These are phyloP conservation scores for Drosophila orosa DNA, from an alignment of 1,140 invertebrate genomes.

Conservation along the genomic window DNA sequence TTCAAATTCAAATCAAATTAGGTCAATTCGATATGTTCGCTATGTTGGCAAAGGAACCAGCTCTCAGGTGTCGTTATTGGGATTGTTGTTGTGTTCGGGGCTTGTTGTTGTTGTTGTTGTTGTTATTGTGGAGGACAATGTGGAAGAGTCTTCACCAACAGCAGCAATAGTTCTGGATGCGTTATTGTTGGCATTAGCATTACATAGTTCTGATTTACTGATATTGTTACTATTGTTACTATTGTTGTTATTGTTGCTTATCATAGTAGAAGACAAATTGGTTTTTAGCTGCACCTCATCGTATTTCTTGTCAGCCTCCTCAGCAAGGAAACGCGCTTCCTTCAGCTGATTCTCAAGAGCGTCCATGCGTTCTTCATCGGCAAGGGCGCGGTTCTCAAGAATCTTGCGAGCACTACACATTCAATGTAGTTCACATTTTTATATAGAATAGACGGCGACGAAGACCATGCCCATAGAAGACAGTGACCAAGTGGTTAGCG, in stretches of 20 bases:
- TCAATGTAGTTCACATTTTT: conserved; percentile 49
- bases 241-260: conserved; percentile 71
- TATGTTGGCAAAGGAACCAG: conserved; percentile 66
- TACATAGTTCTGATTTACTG: conserved; percentile 49
- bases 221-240: conserved; percentile 54
- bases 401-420: conserved; percentile 97
- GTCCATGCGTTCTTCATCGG: conserved; percentile 99
- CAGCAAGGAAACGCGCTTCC: conserved; percentile 99
- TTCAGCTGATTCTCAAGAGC: conserved; percentile 99
- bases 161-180: conserved; percentile 71
- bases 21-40: conserved; percentile 12
- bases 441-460: conserved; percentile 30
- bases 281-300: conserved; percentile 95
- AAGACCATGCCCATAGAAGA: conserved; percentile 81
- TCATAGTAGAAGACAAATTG: conserved; percentile 65
- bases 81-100: conserved; percentile 68
- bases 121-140: conserved; percentile 72
- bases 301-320: conserved; percentile 99
- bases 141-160: conserved; percentile 76
- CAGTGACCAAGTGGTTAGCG: conserved; percentile 82
- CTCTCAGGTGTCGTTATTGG: conserved; percentile 73
- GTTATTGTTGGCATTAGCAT: conserved; percentile 66
- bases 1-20: conserved; percentile 17
- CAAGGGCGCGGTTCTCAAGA: conserved; percentile 99
- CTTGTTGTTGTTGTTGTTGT: conserved; percentile 23